These are phyloP conservation scores for Popillia japonica DNA, from an alignment of 1,140 invertebrate genomes.

Conservation along the genomic window DNA sequence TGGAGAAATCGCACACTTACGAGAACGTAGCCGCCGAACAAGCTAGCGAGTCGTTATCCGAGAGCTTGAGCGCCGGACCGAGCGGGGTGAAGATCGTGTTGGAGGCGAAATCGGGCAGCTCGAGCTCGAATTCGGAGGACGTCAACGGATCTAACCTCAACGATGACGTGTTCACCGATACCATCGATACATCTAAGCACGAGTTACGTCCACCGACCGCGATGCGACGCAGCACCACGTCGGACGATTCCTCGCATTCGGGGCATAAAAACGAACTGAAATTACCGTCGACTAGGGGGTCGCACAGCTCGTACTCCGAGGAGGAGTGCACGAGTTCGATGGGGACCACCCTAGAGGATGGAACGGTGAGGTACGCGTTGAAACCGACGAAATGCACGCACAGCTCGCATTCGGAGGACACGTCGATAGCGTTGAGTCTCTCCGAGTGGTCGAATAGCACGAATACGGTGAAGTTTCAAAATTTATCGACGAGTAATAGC, in stretches of 20 bases:
- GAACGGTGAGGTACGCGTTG: constrained; percentile 78
- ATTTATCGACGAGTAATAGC: constrained; percentile 71
- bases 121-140: constrained; percentile 70
- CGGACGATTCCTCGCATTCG: constrained; percentile 58
- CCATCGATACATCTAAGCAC: constrained; percentile 49
- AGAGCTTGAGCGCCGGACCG: constrained; percentile 55
- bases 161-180: constrained; percentile 70
- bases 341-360: constrained; percentile 75
- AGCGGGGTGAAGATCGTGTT: constrained; percentile 58
- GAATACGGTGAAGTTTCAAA: constrained; percentile 79
- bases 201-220: constrained; percentile 57
- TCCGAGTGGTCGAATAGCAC: constrained; percentile 86
- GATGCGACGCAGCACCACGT: constrained; percentile 56
- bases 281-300: constrained; percentile 63
- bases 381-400: constrained; percentile 78
- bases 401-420: constrained; percentile 83
- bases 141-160: constrained; percentile 64
- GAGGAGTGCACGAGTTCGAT: constrained; percentile 68
- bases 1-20: constrained; percentile 57
- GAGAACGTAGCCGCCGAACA: constrained; percentile 57
- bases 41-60: constrained; percentile 56
- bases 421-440: constrained; percentile 81
- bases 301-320: constrained; percentile 72
- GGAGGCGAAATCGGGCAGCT: constrained; percentile 65
- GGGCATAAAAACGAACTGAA: constrained; percentile 48